These are phyloP conservation scores for Setophaga kirtlandii DNA, from an alignment of 2,113 vertebrate genomes.

Conservation along the genomic window DNA sequence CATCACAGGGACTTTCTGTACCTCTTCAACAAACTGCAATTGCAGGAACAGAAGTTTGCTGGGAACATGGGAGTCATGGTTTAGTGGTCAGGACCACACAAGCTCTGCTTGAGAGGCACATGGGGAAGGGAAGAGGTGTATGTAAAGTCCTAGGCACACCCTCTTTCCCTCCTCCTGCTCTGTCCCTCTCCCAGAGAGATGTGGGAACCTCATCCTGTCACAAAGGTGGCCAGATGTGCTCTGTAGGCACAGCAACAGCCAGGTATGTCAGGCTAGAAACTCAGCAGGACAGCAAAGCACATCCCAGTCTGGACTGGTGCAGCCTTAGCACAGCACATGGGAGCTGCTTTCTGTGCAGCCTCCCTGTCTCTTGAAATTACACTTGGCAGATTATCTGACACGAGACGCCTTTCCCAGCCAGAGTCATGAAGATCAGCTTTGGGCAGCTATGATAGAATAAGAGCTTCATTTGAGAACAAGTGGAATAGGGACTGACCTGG, in stretches of 20 bases:
- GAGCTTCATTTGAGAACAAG: neutral
- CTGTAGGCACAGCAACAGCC: neutral
- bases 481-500: neutral
- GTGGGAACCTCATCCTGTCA: neutral
- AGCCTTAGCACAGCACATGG: accelerated
- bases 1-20: neutral
- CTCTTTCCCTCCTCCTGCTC: neutral
- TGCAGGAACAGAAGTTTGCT: neutral
- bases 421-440: accelerated
- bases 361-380: neutral
- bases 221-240: neutral
- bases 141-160: neutral
- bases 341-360: neutral
- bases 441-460: neutral
- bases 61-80: neutral
- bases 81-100: neutral
- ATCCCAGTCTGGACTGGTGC: no score
- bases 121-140: neutral
- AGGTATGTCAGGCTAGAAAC: neutral
- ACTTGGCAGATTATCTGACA: neutral
- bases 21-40: neutral
- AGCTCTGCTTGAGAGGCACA: neutral
- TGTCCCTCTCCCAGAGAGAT: neutral
- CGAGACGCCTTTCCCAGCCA: neutral
- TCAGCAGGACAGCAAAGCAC: neutral